These are phyloP conservation scores for Alca torda DNA, from an alignment of 2,797 vertebrate species.

Conservation along the genomic window DNA sequence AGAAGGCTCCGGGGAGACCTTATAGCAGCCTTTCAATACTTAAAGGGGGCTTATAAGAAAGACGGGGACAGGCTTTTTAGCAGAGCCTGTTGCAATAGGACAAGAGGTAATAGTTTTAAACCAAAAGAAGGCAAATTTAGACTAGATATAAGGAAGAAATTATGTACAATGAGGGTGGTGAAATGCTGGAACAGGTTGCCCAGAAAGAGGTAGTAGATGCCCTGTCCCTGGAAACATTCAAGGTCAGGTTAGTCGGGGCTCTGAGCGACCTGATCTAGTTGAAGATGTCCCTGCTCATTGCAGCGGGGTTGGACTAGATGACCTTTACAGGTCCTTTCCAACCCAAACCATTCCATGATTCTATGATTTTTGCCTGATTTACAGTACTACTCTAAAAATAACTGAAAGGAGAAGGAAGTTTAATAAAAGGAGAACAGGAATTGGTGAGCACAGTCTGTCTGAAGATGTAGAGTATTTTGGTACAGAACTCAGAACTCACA, in stretches of 20 bases:
- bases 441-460: background rate
- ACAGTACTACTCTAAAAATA: background rate
- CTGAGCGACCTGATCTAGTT: background rate
- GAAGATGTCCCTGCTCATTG: background rate
- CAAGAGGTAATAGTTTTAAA: background rate
- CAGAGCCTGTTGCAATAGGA: background rate
- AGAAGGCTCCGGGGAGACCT: background rate
- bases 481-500: background rate
- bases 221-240: background rate
- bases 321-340: background rate
- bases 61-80: background rate
- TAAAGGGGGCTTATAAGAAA: background rate
- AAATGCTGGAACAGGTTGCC: background rate
- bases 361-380: background rate
- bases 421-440: background rate
- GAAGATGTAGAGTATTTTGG: background rate
- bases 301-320: background rate
- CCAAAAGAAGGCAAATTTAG: background rate
- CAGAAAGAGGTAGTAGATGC: background rate
- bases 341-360: background rate
- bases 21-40: background rate
- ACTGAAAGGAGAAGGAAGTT: background rate
- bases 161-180: background rate
- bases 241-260: fast-evolving
- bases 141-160: background rate